These are phyloP conservation scores for Phalacrocorax brasilianus DNA, from an alignment of 2,113 vertebrate species.

Conservation along the genomic window DNA sequence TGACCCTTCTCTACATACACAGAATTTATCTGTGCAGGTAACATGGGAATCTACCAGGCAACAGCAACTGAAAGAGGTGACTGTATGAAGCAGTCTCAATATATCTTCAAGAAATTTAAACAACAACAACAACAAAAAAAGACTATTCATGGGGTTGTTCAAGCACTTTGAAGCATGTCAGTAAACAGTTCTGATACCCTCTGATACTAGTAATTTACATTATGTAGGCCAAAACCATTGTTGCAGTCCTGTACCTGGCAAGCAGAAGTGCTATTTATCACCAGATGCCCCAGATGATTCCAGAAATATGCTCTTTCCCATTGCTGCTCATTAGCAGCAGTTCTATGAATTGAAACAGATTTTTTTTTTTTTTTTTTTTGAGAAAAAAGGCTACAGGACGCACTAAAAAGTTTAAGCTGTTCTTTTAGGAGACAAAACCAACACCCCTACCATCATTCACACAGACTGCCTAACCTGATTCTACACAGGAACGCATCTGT, in stretches of 20 bases:
- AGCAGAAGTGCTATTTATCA: background rate
- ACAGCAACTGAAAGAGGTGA: background rate
- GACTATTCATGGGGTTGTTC: background rate
- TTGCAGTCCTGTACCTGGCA: background rate
- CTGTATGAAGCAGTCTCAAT: background rate
- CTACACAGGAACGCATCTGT: background rate
- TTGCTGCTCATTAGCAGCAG: background rate
- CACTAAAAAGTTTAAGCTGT: background rate
- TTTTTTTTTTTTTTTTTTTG: background rate
- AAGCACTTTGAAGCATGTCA: background rate
- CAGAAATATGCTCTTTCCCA: background rate
- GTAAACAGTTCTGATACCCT: background rate
- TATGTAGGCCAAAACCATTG: background rate
- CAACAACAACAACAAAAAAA: background rate
- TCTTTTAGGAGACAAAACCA: background rate
- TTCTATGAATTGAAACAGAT: background rate
- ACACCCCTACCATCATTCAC: fast-evolving
- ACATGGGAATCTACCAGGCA: background rate
- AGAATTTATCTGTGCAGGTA: background rate
- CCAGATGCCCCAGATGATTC: background rate
- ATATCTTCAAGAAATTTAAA: background rate
- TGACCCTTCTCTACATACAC: background rate
- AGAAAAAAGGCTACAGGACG: background rate
- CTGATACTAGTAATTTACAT: background rate
- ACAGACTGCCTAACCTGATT: background rate